phyloP scores from a whole-genome alignment of 2,888 invertebrate species.

The Eueremaeus valkanovi region DNA sequence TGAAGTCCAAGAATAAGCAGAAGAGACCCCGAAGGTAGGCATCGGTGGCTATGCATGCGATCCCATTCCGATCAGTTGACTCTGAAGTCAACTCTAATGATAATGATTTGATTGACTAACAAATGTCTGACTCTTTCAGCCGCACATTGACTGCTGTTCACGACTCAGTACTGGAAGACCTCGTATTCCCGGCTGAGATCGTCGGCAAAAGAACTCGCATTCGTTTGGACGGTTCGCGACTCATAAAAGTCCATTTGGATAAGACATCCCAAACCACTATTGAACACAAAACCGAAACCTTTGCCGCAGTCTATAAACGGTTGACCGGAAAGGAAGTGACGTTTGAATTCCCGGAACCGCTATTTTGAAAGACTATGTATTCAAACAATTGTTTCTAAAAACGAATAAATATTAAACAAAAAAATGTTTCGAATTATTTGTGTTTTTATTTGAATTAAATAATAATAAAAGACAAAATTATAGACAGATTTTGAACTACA shows the following conservation, averaged over 20 bases:
- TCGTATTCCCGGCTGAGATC: constrained; percentile 98
- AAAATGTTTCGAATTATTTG: background rate
- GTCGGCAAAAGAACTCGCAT: constrained; percentile 96
- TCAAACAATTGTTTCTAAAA: constrained; percentile 26
- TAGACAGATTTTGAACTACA: too few species aligned
- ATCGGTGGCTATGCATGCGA: too few species aligned
- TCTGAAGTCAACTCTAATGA: constrained; percentile 5
- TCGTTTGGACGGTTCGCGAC: constrained; percentile 89
- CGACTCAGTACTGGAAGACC: constrained; percentile 92
- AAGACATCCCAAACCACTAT: constrained; percentile 98
- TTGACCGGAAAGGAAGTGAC: constrained; percentile 97
- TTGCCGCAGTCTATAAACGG: constrained; percentile 97
- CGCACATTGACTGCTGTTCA: constrained; percentile 96
- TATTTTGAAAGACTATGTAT: constrained; percentile 44
- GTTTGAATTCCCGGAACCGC: constrained; percentile 97
- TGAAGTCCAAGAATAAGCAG: constrained; percentile 68
- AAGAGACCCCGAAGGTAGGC: constrained; percentile 66
- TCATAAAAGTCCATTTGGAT: constrained; percentile 96
- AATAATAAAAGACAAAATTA: background rate
- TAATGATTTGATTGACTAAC: background rate
- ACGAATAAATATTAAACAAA: background rate
- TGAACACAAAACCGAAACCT: constrained; percentile 99
- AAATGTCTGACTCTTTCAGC: constrained; percentile 52
- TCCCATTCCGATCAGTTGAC: too few species aligned
- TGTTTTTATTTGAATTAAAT: background rate